These are phyloP conservation scores for Protodeltote pygarga DNA, from an alignment of 2,888 invertebrate genomes.

Conservation along the genomic window DNA sequence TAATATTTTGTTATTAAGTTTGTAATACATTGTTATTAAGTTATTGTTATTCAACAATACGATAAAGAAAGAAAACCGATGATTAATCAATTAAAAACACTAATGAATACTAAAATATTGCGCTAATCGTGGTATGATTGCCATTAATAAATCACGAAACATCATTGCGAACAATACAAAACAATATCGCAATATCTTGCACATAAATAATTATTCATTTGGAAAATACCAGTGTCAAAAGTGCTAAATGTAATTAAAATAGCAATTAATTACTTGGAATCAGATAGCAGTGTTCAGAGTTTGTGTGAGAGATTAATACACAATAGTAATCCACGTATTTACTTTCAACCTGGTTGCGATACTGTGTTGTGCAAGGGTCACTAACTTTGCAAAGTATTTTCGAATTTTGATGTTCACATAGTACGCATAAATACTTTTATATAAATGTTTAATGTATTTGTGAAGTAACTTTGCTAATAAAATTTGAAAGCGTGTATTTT, in stretches of 20 bases:
- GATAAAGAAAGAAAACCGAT: no score
- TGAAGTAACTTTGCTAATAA: no score
- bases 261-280: constrained; percentile 31
- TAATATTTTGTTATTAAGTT: no score
- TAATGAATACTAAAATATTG: not conserved
- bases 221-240: constrained; percentile 8
- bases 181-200: not conserved
- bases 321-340: constrained; percentile 32
- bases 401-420: no score
- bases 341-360: constrained; percentile 28
- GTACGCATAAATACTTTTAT: no score
- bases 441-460: no score
- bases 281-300: constrained; percentile 29
- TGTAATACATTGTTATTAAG: no score
- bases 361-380: constrained; percentile 20
- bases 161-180: not conserved
- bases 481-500: no score
- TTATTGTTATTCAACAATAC: no score
- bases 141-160: not conserved
- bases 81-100: no score
- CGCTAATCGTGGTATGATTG: not conserved
- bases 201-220: constrained; percentile 4
- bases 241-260: constrained; percentile 25
- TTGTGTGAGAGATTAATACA: constrained; percentile 33
- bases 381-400: no score